Conservation (phyloP, 2,797 vertebrate species). For the Coendou prehensilis region DNA sequence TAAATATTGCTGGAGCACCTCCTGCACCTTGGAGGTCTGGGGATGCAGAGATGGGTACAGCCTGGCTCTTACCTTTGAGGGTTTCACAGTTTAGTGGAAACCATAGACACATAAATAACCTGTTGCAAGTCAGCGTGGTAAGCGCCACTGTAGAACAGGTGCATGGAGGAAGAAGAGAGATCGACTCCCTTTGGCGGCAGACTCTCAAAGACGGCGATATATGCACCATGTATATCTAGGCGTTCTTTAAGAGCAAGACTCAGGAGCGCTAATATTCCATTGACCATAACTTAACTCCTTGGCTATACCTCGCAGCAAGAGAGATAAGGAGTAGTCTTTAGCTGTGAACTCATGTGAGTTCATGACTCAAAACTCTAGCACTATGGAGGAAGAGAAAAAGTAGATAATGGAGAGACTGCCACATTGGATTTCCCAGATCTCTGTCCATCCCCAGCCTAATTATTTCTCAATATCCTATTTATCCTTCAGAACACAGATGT, state of each 20-base stretch:
- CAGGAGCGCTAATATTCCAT: not conserved
- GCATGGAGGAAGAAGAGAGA: not conserved
- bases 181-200: too few species aligned
- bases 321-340: not conserved
- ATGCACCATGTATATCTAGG: not conserved
- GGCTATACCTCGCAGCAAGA: not conserved
- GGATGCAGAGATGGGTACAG: not conserved
- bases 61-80: slow-evolving; percentile 7
- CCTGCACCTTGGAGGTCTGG: not conserved
- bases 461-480: not conserved
- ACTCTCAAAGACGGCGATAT: not conserved
- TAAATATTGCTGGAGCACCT: not conserved
- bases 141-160: not conserved
- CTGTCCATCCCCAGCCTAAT: not conserved
- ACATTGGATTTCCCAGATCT: not conserved
- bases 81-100: slow-evolving; percentile 29
- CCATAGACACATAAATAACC: not conserved
- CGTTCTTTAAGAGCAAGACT: not conserved
- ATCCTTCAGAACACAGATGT: not conserved
- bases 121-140: not conserved
- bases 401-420: not conserved
- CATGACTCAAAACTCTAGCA: not conserved
- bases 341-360: not conserved
- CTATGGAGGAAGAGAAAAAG: not conserved
- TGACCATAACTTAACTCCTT: not conserved